Conservation (phyloP, 2,888 invertebrate genomes). For the Hyalella azteca region DNA sequence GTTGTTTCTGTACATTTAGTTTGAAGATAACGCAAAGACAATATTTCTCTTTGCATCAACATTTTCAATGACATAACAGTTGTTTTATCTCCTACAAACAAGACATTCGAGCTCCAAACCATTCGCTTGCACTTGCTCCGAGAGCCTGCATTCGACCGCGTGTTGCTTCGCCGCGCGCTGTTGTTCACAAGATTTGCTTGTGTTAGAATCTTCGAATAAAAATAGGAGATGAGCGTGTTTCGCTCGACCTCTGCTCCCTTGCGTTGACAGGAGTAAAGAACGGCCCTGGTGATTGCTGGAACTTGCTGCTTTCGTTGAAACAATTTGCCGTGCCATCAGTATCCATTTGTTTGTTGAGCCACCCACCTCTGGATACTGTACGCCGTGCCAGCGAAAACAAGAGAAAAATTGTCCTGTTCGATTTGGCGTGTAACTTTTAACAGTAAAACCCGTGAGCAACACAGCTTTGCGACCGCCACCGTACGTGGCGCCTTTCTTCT, state of each 20-base stretch:
- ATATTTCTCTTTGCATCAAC: too few species aligned
- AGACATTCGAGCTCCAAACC: not conserved
- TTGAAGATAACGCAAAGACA: too few species aligned
- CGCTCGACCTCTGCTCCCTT: not conserved
- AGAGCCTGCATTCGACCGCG: not conserved
- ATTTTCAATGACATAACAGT: not conserved
- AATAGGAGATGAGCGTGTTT: not conserved
- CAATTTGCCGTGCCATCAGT: constrained; percentile 21
- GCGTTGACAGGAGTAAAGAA: constrained; percentile 1
- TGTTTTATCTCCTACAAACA: not conserved
- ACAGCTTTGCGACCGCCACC: not conserved
- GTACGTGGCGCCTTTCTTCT: not conserved
- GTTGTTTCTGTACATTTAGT: too few species aligned
- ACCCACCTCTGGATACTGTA: constrained; percentile 6
- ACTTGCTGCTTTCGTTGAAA: constrained; percentile 10
- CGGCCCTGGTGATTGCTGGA: not conserved
- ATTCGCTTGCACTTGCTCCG: not conserved
- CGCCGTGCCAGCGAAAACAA: not conserved
- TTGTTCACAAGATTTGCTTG: too few species aligned
- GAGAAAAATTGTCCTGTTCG: not conserved
- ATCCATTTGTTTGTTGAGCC: constrained; percentile 1
- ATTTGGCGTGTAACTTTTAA: not conserved
- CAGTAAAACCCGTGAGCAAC: not conserved
- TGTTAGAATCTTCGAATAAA: too few species aligned
- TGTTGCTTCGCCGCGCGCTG: too few species aligned